Base-by-base conservation (phyloP, 2,888 invertebrate genomes). In the Aphodius granarius region DNA sequence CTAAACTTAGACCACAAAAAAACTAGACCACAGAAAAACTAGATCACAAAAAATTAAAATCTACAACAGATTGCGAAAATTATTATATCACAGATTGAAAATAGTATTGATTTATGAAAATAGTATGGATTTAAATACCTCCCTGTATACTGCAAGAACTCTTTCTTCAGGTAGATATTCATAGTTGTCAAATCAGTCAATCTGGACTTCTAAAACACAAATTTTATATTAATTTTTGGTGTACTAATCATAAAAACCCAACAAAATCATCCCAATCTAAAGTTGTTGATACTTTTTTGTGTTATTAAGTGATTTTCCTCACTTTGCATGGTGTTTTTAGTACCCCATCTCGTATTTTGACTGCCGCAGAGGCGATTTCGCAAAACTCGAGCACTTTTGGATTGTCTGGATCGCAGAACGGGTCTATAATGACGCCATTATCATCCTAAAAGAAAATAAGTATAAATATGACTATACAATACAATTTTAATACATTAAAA, bases 111-210 rank as follows among this genome's bases (percentile, higher is more conserved):
- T n/a, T n/a, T n/a, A n/a, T n/a, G n/a, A n/a, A n/a, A n/a, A n/a
- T n/a, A n/a, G n/a, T n/a, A n/a, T n/a, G n/a, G n/a, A 21, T 72
- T 15, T 16, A 20, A 9, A 19, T 71, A 75, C 75, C 66, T 76
- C 85, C 98, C 98, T 15, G 98, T 98, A 78, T 91, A 92, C 87
- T 98, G 97, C 13, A 96, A 90, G 85, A 96, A 97, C 86, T 98
- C 98, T 85, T 97, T 97, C 88, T 98, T 98, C 81, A 98, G 90
- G 87, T 92, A 98, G 79, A 98, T 90, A 43, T 97, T 94, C 93
- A 97, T 95, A 66, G 93, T 94, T 74, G 92, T 92, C 66, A 91
- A 83, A 3, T 91, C 88, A 0, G 97, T 95, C 86, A 97, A 90
- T 63, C 71, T 68, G 6, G 77, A 77, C 64, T 21, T 72, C 76